Base-by-base conservation (phyloP, 1,140 invertebrate species). In the Listronotus bonariensis region DNA sequence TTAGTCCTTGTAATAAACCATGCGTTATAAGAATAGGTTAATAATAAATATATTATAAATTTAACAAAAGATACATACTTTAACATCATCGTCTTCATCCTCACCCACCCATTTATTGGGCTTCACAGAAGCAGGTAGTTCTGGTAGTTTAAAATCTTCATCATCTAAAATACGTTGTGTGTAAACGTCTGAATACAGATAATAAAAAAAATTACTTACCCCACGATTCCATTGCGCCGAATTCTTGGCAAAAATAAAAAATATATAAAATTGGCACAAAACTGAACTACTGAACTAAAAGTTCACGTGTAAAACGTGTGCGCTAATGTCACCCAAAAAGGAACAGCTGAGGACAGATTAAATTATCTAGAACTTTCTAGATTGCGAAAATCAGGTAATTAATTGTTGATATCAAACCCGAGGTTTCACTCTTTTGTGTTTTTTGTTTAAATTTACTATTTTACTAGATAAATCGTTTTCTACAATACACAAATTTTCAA, bases 81-180 rank as follows among this genome's bases (percentile, higher is more conserved):
- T 93, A 65, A 93, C 88, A 65, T 89, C 88, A 58, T 92, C 90
- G 62, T 91, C 89, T 71, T 92, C 91, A 77, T 95, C 92, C 78
- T 95, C 92, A 55, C 91, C 92, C 78, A 91, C 90, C 92, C 92
- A 94, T 85, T 89, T 92, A 79, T 92, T 90, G n/a, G 70, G 9
- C 20, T 32, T 36, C 6, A 65, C 34, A 20, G 55, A 48, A 53
- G 65, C 40, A 11, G 60, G 51, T 15, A 71, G 58, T n/a, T 58
- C 56, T 52, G 60, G 67, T 17, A 75, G 73, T 40, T 76, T 74
- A 66, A 79, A 79, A 69, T 77, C 72, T 17, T 79, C 76, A 55
- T 76, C 75, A 67, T 79, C 77, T 79, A 58, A 59, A 74, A 58
- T 14, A 48, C 15, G 26, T 6, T 26, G 6, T 31, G 3, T 17